Evolutionary conservation across 2,888 invertebrate species (phyloP).

Genomic region (Salticus scenicus): DNA sequence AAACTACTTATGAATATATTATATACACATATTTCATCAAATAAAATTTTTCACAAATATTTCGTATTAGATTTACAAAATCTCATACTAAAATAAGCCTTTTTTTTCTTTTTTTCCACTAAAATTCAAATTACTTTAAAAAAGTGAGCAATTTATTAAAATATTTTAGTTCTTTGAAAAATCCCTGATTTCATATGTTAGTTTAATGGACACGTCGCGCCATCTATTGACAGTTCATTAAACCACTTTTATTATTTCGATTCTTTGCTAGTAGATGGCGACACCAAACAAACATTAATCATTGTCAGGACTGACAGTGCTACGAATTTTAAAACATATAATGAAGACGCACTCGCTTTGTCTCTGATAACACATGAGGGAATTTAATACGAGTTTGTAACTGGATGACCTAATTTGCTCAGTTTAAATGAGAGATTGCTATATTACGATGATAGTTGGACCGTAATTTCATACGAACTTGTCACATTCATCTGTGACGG

Average conservation of each 20-base stretch:
- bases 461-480: constrained; percentile 56
- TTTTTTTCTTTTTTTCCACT: no score
- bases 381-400: constrained; percentile 64
- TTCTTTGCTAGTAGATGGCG: constrained; percentile 35
- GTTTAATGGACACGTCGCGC: constrained; percentile 4
- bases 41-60: no score
- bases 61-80: no score
- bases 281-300: constrained; percentile 53
- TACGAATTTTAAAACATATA: constrained; percentile 65
- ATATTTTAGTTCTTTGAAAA: no score
- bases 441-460: constrained; percentile 46
- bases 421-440: constrained; percentile 39
- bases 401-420: constrained; percentile 49
- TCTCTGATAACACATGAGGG: constrained; percentile 47
- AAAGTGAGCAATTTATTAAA: no score
- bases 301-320: constrained; percentile 59
- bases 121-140: no score
- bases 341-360: constrained; percentile 54
- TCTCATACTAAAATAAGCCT: no score
- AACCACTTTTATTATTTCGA: constrained; percentile 1
- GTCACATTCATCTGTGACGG: constrained; percentile 25
- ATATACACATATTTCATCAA: no score
- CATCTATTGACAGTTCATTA: background rate
- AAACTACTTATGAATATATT: no score
- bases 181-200: no score